Percentiles rank a stretch among this genome's conserved stretches.
phyloP scores from a whole-genome alignment of 2,113 vertebrate species.

The Mungos mungo region DNA sequence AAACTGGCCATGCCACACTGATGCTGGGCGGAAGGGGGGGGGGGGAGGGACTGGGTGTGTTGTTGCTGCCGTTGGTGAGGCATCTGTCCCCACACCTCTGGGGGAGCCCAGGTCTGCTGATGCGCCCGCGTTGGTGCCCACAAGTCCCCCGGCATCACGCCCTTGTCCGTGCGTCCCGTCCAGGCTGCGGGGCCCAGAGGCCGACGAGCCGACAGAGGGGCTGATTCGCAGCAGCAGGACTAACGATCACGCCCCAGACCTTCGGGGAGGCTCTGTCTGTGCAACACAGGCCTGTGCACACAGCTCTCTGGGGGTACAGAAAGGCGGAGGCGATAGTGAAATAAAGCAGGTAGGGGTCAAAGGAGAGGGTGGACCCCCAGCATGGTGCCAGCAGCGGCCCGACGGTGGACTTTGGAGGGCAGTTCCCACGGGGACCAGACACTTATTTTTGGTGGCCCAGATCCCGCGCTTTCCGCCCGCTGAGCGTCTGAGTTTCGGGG shows the following conservation, averaged over 20 bases:
- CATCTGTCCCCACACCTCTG: fast-evolving
- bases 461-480: fast-evolving
- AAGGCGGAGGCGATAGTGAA: fast-evolving
- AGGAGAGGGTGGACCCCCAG: not conserved
- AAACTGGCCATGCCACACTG: not conserved
- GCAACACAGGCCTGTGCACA: fast-evolving
- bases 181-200: fast-evolving
- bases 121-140: fast-evolving
- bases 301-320: fast-evolving
- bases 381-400: fast-evolving
- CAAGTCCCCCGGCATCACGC: fast-evolving
- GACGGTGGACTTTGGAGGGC: fast-evolving
- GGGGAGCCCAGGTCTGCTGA: fast-evolving
- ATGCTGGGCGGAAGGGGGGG: fast-evolving
- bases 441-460: fast-evolving
- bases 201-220: fast-evolving
- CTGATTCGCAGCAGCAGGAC: fast-evolving
- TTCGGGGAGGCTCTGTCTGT: not conserved
- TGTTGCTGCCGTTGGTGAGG: fast-evolving
- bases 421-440: fast-evolving
- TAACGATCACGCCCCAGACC: fast-evolving
- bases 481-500: no score
- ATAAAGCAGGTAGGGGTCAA: fast-evolving
- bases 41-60: fast-evolving
- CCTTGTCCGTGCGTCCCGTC: fast-evolving